These are phyloP conservation scores for Tromatobia lineatoria DNA, from an alignment of 2,888 invertebrate genomes.

Conservation along the genomic window DNA sequence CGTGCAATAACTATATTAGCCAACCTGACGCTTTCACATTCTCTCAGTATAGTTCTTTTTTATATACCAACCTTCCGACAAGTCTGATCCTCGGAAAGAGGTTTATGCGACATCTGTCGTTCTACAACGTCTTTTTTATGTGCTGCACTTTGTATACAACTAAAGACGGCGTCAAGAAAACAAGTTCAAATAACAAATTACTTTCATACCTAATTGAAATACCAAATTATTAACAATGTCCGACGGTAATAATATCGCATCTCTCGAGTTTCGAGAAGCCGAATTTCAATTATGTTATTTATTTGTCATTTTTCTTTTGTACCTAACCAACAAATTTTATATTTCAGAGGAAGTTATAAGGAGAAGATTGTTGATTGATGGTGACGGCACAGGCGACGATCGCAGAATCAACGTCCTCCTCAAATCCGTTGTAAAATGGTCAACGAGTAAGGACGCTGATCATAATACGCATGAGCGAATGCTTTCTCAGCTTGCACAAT, in stretches of 20 bases:
- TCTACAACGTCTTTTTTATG: too few species aligned
- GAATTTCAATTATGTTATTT: background rate
- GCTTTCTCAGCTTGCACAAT: constrained; percentile 93
- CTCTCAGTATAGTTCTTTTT: too few species aligned
- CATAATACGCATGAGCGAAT: constrained; percentile 90
- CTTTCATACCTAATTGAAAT: background rate
- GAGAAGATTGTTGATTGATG: constrained; percentile 96
- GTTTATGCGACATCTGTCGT: too few species aligned
- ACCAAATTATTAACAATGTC: background rate
- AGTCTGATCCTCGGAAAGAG: too few species aligned
- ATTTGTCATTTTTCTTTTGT: background rate
- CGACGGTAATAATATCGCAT: background rate
- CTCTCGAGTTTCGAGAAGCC: background rate
- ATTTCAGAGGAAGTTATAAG: constrained; percentile 87
- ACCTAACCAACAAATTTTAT: constrained; percentile 12
- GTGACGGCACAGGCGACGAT: constrained; percentile 99
- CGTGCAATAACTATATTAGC: too few species aligned
- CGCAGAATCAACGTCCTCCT: constrained; percentile 94
- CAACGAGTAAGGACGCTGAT: constrained; percentile 88
- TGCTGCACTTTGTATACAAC: background rate
- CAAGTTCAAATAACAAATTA: too few species aligned
- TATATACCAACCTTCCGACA: too few species aligned
- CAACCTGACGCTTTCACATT: too few species aligned
- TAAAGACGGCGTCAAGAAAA: background rate
- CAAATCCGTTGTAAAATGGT: constrained; percentile 94